Evolutionary conservation across 2,797 vertebrate species (phyloP).

Genomic region (Siniperca obscura): DNA sequence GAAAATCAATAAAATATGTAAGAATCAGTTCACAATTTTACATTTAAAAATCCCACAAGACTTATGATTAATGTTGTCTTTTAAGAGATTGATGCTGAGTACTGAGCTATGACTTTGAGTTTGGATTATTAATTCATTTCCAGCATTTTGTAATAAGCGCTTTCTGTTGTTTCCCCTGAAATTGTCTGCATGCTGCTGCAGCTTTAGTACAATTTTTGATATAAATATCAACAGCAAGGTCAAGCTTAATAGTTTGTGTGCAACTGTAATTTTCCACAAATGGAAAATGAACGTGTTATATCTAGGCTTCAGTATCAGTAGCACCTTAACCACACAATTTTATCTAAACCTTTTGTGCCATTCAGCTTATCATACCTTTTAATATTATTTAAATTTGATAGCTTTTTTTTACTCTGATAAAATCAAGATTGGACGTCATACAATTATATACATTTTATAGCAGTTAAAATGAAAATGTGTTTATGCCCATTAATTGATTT

Average conservation of each 20-base stretch:
- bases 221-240: constrained; percentile 53
- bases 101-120: constrained; percentile 1
- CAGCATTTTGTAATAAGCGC: not conserved
- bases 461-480: not conserved
- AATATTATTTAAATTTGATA: constrained; percentile 32
- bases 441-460: not conserved
- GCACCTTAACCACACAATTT: constrained; percentile 24
- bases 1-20: not conserved
- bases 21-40: not conserved
- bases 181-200: not conserved
- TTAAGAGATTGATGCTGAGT: not conserved
- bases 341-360: not conserved
- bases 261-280: constrained; percentile 34
- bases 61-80: not conserved
- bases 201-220: constrained; percentile 10
- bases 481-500: not conserved
- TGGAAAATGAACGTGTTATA: constrained; percentile 38
- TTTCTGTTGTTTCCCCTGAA: not conserved
- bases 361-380: constrained; percentile 29
- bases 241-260: constrained; percentile 29
- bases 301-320: constrained; percentile 46
- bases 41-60: not conserved
- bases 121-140: not conserved
- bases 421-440: not conserved
- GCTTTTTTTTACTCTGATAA: not conserved